Evolutionary conservation across 2,113 vertebrate genomes (phyloP).

Genomic region (Psittacula cyanocephala): DNA sequence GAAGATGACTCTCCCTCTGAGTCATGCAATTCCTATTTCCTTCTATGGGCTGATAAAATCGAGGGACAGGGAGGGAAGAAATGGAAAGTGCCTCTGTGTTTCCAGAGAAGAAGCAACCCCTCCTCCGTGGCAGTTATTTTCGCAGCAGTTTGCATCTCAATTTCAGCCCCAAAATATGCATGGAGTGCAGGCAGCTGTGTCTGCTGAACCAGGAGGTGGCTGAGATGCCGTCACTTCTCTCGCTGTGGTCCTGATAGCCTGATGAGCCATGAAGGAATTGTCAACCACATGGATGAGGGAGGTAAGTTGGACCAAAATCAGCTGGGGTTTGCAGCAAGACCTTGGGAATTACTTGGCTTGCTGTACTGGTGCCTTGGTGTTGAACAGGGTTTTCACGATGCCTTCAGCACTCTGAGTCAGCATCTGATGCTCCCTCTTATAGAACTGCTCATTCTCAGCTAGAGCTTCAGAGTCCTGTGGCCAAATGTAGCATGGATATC

Average conservation of each 20-base stretch:
- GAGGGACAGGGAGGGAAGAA: neutral
- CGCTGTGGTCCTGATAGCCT: neutral
- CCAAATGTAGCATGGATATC: neutral
- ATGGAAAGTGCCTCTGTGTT: neutral
- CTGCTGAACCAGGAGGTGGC: neutral
- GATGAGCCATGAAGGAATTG: neutral
- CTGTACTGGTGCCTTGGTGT: neutral
- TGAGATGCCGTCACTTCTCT: neutral
- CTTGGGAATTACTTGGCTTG: neutral
- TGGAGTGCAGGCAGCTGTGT: slow-evolving; percentile 9
- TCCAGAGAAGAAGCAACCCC: neutral
- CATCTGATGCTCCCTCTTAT: rapidly evolving
- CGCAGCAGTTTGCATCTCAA: neutral
- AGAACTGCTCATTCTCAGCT: neutral
- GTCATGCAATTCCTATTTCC: neutral
- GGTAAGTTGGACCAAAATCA: neutral
- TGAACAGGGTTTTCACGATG: neutral
- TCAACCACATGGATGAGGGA: rapidly evolving
- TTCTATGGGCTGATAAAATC: neutral
- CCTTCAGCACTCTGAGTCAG: neutral
- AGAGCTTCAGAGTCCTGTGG: neutral
- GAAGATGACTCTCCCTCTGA: neutral
- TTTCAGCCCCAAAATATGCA: neutral
- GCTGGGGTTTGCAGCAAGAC: neutral
- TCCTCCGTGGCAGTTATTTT: neutral